Evolutionary conservation across 2,888 invertebrate species (phyloP).

Genomic region (Megaustenia siamemsis): DNA sequence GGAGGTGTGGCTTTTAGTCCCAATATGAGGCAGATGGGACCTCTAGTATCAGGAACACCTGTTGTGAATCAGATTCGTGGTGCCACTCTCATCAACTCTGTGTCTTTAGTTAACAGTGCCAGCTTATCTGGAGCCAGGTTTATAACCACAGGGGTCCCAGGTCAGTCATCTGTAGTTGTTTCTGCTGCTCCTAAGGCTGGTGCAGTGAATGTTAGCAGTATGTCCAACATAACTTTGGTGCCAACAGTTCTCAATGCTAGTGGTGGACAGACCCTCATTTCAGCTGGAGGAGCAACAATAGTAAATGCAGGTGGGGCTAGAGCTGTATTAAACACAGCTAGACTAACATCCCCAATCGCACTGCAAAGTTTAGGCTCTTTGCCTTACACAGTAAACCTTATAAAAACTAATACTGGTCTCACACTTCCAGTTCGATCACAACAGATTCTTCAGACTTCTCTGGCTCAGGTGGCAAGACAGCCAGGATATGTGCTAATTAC

Average conservation of each 20-base stretch:
- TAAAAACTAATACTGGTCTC: constrained; percentile 55
- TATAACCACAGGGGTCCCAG: constrained; percentile 57
- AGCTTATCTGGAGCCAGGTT: constrained; percentile 57
- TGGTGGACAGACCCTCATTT: constrained; percentile 41
- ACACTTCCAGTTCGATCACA: constrained; percentile 44
- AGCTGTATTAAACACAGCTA: constrained; percentile 47
- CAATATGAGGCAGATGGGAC: constrained; percentile 36
- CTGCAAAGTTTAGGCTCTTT: constrained; percentile 52
- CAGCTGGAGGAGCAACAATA: constrained; percentile 44
- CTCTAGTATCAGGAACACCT: constrained; percentile 33
- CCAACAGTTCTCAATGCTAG: constrained; percentile 52
- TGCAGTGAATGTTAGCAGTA: constrained; percentile 21
- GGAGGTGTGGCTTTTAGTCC: constrained; percentile 50
- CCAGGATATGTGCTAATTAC: constrained; percentile 59
- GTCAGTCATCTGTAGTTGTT: constrained; percentile 57
- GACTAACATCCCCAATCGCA: constrained; percentile 52
- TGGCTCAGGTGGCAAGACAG: constrained; percentile 55
- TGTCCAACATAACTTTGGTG: constrained; percentile 52
- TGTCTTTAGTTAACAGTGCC: constrained; percentile 51
- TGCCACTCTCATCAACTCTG: constrained; percentile 51
- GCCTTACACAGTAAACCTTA: constrained; percentile 51
- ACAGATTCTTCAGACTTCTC: constrained; percentile 50
- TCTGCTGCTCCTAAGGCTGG: constrained; percentile 56
- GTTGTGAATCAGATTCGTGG: constrained; percentile 53
- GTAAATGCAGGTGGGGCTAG: constrained; percentile 41